Percentiles rank a stretch among this genome's conserved stretches.
These are phyloP conservation scores for Blastomussa wellsi DNA, from an alignment of 92 coral and sea anemone species.

Conservation along the genomic window DNA sequence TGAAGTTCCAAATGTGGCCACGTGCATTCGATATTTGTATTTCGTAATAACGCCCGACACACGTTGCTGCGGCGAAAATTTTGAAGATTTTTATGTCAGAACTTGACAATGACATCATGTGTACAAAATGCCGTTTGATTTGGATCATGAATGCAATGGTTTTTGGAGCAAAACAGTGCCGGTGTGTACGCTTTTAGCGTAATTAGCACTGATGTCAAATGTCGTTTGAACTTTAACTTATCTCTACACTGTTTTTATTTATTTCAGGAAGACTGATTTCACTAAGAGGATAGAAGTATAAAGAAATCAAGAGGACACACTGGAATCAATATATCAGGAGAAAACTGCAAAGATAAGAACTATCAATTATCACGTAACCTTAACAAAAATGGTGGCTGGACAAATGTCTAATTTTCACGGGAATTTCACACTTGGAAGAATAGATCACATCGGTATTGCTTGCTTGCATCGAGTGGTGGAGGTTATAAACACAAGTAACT, in stretches of 20 bases:
- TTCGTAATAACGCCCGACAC: background rate
- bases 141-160: no score
- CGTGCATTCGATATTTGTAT: background rate
- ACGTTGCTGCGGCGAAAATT: background rate
- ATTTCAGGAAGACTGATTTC: background rate
- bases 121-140: background rate
- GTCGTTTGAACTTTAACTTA: background rate
- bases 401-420: background rate
- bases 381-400: constrained; percentile 3
- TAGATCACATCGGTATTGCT: background rate
- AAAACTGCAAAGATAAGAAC: background rate
- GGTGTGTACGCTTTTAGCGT: no score
- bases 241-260: no score
- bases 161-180: no score
- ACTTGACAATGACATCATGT: background rate
- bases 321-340: background rate
- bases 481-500: no score
- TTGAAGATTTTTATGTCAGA: no score
- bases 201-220: background rate
- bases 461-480: no score
- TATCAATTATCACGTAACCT: background rate
- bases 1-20: background rate
- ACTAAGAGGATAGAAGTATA: background rate
- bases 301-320: background rate
- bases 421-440: background rate